A percentile compares a stretch with the other conserved stretches of the same genome.
Evolutionary conservation across 2,888 invertebrate genomes (phyloP).

Genomic region (Chouioia cunea): DNA sequence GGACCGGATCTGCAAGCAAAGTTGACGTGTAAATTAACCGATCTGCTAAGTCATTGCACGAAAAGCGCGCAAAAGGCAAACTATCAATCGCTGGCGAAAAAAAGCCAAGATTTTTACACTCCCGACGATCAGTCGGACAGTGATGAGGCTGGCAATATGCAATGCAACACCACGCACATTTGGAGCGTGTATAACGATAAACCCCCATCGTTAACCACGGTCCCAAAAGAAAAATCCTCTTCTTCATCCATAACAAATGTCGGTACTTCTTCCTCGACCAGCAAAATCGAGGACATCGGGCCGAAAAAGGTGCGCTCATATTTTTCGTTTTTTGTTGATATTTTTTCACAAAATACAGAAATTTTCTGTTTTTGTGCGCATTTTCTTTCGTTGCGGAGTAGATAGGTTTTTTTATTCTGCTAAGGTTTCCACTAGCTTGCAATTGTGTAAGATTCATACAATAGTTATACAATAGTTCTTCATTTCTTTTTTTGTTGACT

Average conservation of each 20-base stretch:
- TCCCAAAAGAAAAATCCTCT: constrained; percentile 63
- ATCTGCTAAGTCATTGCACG: constrained; percentile 61
- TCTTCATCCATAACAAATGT: constrained; percentile 58
- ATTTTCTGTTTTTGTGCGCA: too few species aligned
- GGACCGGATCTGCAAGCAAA: constrained; percentile 63
- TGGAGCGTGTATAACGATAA: constrained; percentile 62
- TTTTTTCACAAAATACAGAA: too few species aligned
- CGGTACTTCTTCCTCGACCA: constrained; percentile 53
- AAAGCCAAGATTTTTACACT: constrained; percentile 58
- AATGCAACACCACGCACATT: constrained; percentile 56
- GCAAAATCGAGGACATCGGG: constrained; percentile 63
- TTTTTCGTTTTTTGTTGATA: too few species aligned
- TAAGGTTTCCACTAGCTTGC: too few species aligned
- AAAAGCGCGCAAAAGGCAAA: constrained; percentile 46
- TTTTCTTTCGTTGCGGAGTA: too few species aligned
- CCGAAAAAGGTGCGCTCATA: constrained; percentile 61
- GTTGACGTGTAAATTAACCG: constrained; percentile 60
- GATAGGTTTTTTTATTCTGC: too few species aligned
- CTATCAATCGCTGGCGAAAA: constrained; percentile 59
- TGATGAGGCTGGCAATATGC: constrained; percentile 61
- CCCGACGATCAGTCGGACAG: constrained; percentile 65
- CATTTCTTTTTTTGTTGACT: too few species aligned
- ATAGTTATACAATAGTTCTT: too few species aligned
- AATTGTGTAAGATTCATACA: too few species aligned
- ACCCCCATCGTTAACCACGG: constrained; percentile 59